These are phyloP conservation scores for Oligia strigilis DNA, from an alignment of 2,888 invertebrate species.

Conservation along the genomic window DNA sequence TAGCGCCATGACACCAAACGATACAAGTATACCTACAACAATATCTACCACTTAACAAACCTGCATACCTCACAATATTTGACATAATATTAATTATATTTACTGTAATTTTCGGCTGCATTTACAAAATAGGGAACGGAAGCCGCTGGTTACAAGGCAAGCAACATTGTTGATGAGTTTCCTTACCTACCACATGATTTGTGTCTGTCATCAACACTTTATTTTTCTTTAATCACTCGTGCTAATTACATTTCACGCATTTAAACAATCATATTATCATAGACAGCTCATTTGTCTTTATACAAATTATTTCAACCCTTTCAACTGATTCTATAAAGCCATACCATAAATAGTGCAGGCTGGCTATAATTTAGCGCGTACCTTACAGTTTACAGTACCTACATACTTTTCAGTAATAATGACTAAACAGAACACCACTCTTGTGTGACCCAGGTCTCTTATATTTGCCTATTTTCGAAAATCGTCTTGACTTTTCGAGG, in stretches of 20 bases:
- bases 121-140: conserved; percentile 68
- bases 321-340: background rate
- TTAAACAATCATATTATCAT: background rate
- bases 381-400: background rate
- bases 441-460: background rate
- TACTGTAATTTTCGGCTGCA: conserved; percentile 17
- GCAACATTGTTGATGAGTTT: conserved; percentile 18
- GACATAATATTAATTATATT: conserved; percentile 10
- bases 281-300: background rate
- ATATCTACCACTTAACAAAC: too few species aligned
- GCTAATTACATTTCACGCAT: background rate
- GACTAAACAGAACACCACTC: background rate
- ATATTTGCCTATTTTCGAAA: background rate
- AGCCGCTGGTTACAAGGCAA: conserved; percentile 66
- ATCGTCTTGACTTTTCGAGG: background rate
- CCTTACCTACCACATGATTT: background rate
- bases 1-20: background rate
- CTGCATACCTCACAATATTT: background rate
- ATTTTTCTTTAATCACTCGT: background rate
- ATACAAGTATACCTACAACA: background rate
- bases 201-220: background rate
- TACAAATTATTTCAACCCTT: background rate
- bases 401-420: background rate
- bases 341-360: too few species aligned
- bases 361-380: too few species aligned